Evolutionary conservation across 2,888 invertebrate species (phyloP), one percentile per base, ranked within the genome.

Genomic region (Ariolimax columbianus): DNA sequence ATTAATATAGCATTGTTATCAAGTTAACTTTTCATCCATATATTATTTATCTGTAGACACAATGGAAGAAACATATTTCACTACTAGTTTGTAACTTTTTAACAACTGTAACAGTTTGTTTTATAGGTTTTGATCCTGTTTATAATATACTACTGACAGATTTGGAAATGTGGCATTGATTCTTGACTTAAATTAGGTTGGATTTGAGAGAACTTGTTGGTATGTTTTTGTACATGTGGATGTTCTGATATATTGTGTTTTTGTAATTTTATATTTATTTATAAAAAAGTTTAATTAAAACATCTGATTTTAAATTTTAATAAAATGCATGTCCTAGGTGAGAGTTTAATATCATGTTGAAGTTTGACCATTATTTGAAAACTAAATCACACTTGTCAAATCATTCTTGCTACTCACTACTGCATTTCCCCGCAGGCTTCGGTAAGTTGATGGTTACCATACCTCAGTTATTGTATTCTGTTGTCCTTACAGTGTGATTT

Each of bases 361-460:
- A 38, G 43, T 73, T 73, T 51, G 51, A 33, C 7, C 23, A 26
- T 33, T 33, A n/a, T 51, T 33, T 51, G 36, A 75, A 75, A 51
- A 3, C 9, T 51, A 23, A 84, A 79, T 70, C 9, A 40, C 47
- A 66, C 30, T 47, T 83, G 36, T 51, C 47, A 79, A 59, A 66
- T 36, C 47, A 73, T 63, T 66, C 40, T 75, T 73, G 63, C 63
- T 51, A 78, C 59, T 68, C 23, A 59, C 51, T 80, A 55, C 47
- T 73, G 59, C 55, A 38, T 63, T 72, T 63, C 30, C 30, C 40
- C 38, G 66, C 83, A 90, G 90, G 90, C 90, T n/a, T 90, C 90
- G 90, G 90, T 90, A 90, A 90, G 90, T 90, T 75, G 72, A 63
- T 78, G 77, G 87, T 83, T 90, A 86, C 87, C 86, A 63, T 72